Evolutionary conservation across 2,888 invertebrate genomes (phyloP), one percentile per base, ranked within the genome.

Genomic region (Drosophila merina): DNA sequence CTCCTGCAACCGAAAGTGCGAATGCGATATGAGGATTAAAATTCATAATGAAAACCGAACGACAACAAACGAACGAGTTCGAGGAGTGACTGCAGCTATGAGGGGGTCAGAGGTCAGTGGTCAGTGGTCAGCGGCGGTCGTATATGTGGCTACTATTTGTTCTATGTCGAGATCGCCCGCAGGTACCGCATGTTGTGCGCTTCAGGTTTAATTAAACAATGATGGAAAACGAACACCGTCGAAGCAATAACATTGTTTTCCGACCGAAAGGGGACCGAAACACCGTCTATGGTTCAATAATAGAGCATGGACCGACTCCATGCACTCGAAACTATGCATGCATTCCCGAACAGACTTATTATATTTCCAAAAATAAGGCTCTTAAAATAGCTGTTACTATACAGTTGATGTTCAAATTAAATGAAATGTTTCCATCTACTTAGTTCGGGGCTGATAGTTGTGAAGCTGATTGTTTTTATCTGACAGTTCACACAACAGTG

Each of bases 11-110:
- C 67, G 69, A 75, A 87, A 86, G 87, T 86, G 86, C 80, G 80
- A 86, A 87, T 87, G 82, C 82, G 87, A 87, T 87, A 86, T 81
- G 77, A 75, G 86, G 86, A 86, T 86, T 85, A 85, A 87, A 87
- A 86, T 83, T 82, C 85, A 84, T 82, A 79, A 87, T 87, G 81
- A 77, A 85, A 77, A 55, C 76, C 68, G 52, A 69, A 70, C 68
- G 68, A 60, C 68, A 70, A 60, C 69, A 68, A 55, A 42, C 57
- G 52, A 54, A 45, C 57, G 50, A 51, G 50, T 60, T 28, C 20
- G 28, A 28, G 36, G 28, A 28, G 20, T 20, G 20, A 20, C 20
- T 20, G 20, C 1, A 20, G 20, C 20, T 20, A 20, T 20, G 20
- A 20, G 20, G 20, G 20, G 20, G 33, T n/a, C 10, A 33, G 12